Conservation (phyloP, 1,140 invertebrate genomes). For the Neodiprion virginianus region DNA sequence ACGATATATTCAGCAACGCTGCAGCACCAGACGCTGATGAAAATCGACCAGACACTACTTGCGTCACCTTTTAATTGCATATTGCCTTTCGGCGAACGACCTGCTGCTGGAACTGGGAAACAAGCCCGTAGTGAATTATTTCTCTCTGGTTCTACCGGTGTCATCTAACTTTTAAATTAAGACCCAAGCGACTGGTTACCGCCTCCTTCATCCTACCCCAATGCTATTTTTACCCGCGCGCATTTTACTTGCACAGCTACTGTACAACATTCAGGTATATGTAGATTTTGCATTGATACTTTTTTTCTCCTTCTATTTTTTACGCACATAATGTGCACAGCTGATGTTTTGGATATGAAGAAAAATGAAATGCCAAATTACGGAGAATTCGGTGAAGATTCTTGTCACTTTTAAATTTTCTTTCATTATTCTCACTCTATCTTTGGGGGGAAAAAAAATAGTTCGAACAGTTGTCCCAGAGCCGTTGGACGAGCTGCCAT, state of each 20-base stretch:
- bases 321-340: background rate
- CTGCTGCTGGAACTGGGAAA: background rate
- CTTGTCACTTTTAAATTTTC: too few relatives aligned
- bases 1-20: too few relatives aligned
- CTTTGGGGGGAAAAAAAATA: too few relatives aligned
- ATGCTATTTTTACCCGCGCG: too few relatives aligned
- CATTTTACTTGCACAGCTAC: too few relatives aligned
- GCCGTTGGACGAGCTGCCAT: too few relatives aligned
- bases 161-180: constrained; percentile 51
- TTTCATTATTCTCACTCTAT: too few relatives aligned
- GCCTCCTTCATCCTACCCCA: background rate
- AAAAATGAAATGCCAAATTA: too few relatives aligned
- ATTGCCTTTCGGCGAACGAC: background rate
- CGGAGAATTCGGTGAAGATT: too few relatives aligned
- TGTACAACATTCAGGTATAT: background rate
- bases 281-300: background rate
- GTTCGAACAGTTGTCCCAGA: too few relatives aligned
- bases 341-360: background rate
- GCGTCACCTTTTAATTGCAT: background rate
- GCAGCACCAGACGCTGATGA: background rate
- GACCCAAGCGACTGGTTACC: constrained; percentile 25
- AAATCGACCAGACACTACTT: background rate
- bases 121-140: constrained; percentile 40
- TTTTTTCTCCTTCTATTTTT: background rate
- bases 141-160: constrained; percentile 32